Base-by-base conservation (phyloP, 2,797 vertebrate genomes). In the Carapus acus region DNA sequence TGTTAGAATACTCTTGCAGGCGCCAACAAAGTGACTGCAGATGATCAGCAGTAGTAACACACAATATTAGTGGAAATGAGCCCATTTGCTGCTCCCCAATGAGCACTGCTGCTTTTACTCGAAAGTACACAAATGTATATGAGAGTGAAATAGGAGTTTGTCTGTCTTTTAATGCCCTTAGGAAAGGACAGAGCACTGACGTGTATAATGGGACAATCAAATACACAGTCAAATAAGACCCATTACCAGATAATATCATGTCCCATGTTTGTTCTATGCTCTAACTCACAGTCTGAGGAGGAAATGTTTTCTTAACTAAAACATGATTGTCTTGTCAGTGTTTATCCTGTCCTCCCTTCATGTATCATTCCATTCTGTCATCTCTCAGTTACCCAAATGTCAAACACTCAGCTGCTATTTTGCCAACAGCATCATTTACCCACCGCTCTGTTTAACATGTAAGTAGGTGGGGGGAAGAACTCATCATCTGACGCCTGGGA, bases 281-380 rank as follows among this genome's bases (percentile, higher is more conserved):
- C 49, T 60, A 41, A 62, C 73, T 39, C 23, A 55, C 39, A 1
- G 29, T n/a, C 21, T 46, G 48, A 71, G 38, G 58, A 45, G 43
- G 48, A 72, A 71, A 73, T 63, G 42, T 23, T 68, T 77, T 78
- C 74, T 73, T 55, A 62, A 47, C 9, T 29, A 33, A 38, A 63
- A 66, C 64, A 73, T 55, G 54, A 63, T 66, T 75, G 53, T 70
- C 73, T 42, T 70, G 63, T 72, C 47, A 49, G 19, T 53, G 54
- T 69, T 75, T 68, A 64, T 67, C 52, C 73, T 51, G 47, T 68
- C 69, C 63, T 56, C 47, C 67, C 74, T 79, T 71, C 72, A 79
- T 79, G 81, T 82, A 59, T 80, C 77, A 88, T 88, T 88, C 81
- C 86, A 84, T 85, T 73, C 69, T 78, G 74, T 65, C 34, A 43